Evolutionary conservation across 2,888 invertebrate genomes (phyloP), one percentile per base, ranked within the genome.

Genomic region (Lycophotia porphyrea): DNA sequence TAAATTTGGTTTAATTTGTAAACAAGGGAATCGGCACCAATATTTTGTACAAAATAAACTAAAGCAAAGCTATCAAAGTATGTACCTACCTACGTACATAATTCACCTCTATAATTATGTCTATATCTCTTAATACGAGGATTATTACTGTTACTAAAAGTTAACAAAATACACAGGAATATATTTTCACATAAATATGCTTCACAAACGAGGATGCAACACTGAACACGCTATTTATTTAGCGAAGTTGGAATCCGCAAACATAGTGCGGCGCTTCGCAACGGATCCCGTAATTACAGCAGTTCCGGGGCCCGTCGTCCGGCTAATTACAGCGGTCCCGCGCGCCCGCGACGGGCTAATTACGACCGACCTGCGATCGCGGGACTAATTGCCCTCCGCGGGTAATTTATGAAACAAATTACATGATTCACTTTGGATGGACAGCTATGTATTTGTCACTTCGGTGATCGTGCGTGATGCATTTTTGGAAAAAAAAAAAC

Each of bases 321-420:
- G 82, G 86, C 87, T 90, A 90, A 90, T 90, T 89, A 85, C 85
- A 81, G 88, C 82, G 83, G 85, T 82, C 85, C 86, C 86, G 87
- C 79, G 84, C 85, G 80, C 87, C 86, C 85, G 82, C 85, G 77
- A 81, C 78, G 72, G 81, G 71, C 82, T 87, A 88, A 88, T 87
- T 88, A 86, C 84, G 84, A 78, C 83, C 80, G 84, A 84, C 86
- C 88, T 87, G 89, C 84, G 85, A 84, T 88, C 89, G 89, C 84
- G 82, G 85, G 83, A 82, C 82, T 85, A 88, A 88, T 88, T 88
- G 80, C 87, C 82, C 84, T 89, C 88, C 88, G 87, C 88, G 88
- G 78, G 87, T 89, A 91, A 90, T 91, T 88, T 86, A 88, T 85
- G 79, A 84, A 82, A 85, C 85, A 79, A 84, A 88, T 87, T 81